Conservation (phyloP, 2,888 invertebrate species). For the Cephus nigrinus region DNA sequence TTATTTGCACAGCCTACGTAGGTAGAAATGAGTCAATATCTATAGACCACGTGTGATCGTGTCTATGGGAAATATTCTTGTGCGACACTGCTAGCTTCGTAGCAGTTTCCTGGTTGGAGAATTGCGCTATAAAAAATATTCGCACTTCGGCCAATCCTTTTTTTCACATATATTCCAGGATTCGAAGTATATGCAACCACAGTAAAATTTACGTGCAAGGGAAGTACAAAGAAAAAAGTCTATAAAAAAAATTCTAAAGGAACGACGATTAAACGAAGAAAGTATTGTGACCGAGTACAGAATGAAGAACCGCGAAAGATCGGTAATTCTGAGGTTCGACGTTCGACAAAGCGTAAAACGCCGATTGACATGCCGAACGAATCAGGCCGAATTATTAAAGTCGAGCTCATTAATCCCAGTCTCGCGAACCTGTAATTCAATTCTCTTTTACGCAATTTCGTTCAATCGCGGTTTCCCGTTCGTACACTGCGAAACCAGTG, state of each 20-base stretch:
- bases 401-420: constrained; percentile 28
- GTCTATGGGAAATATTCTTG: constrained; percentile 25
- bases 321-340: background rate
- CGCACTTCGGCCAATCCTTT: background rate
- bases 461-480: constrained; percentile 37
- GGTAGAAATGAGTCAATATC: constrained; percentile 33
- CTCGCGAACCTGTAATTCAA: constrained; percentile 37
- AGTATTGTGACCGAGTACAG: background rate
- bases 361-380: background rate
- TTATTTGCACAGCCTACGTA: constrained; percentile 36
- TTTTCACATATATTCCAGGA: background rate
- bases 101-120: background rate
- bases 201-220: background rate
- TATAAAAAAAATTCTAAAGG: background rate
- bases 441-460: constrained; percentile 49
- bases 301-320: background rate
- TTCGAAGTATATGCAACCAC: background rate
- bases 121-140: background rate
- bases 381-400: background rate
- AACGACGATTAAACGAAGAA: background rate
- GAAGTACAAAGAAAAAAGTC: background rate
- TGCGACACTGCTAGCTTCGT: constrained; percentile 15
- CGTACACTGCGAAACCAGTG: constrained; percentile 24
- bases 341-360: background rate
- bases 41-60: constrained; percentile 9